Base-by-base conservation (phyloP, 2,888 invertebrate genomes). In the Phortica magna region DNA sequence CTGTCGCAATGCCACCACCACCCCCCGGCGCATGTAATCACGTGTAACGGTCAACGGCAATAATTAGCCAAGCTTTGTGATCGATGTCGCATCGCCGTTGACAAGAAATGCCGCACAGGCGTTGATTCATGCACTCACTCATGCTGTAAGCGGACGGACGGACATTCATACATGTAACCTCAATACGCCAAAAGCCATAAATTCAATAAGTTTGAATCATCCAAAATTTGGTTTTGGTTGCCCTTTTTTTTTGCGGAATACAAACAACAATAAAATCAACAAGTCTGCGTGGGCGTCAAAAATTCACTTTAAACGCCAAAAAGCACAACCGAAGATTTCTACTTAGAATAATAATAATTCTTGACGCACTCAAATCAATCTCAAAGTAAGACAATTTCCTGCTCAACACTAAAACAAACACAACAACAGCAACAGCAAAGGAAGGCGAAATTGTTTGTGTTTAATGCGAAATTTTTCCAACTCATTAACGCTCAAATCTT, bases 21-120 rank as follows among this genome's bases (percentile, higher is more conserved):
- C 12, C 5, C 5, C 7, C 10, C 2, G 19, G 9, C 39, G 31
- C 39, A 31, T 64, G 39, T 12, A 64, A 64, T 64, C 64, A 31
- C 12, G 39, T 64, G 31, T 64, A 64, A 64, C 64, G 64, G 64
- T 64, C 64, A 31, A 2, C 39, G 22, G 64, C 48, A 31, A 31
- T 64, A 64, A 64, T 64, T 64, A 64, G 64, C 64, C 10, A 64
- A 31, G 14, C 22, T 14, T 22, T 64, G 22, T 31, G 39, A 64
- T 31, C 7, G 31, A 64, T 48, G 48, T 48, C 14, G 5, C 2
- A 9, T 48, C 14, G 2, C 19, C n/a, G 7, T n/a, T 10, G 10
- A 14, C 12, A 14, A 59, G 64, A 12, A 31, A 64, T 64, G 39
- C 31, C 64, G 10, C 31, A 31, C 1, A 64, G 39, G 39, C 64